Evolutionary conservation across 2,888 invertebrate species (phyloP).

Genomic region (Oasisia sp.): DNA sequence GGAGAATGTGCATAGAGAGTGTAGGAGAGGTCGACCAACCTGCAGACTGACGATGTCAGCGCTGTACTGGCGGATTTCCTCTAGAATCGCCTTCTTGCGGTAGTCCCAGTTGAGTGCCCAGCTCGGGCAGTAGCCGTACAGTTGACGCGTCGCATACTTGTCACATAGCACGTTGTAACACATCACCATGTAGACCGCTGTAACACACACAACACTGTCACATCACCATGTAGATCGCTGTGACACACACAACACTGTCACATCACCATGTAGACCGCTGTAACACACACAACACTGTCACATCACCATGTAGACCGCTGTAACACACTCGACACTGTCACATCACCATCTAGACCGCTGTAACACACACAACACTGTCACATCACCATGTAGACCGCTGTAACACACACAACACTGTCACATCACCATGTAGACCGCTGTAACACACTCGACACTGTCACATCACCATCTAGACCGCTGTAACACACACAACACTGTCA

Average conservation of each 20-base stretch:
- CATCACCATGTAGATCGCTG: background rate
- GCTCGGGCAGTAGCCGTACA: slow-evolving; percentile 99
- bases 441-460: no score
- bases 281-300: no score
- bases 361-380: no score
- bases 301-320: background rate
- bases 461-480: no score
- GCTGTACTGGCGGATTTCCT: slow-evolving; percentile 94
- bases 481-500: no score
- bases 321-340: background rate
- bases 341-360: no score
- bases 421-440: no score
- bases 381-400: no score
- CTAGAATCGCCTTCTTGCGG: slow-evolving; percentile 95
- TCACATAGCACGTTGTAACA: slow-evolving; percentile 99
- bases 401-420: no score
- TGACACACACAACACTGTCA: background rate
- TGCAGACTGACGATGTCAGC: slow-evolving; percentile 97
- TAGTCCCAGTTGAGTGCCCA: slow-evolving; percentile 99
- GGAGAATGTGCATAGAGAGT: no score
- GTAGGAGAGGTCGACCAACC: slow-evolving; percentile 67
- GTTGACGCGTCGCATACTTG: slow-evolving; percentile 97
- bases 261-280: no score
- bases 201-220: slow-evolving; percentile 40
- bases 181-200: slow-evolving; percentile 96